Base-by-base conservation (phyloP, 2,888 invertebrate species). In the Drosophila anomalata region DNA sequence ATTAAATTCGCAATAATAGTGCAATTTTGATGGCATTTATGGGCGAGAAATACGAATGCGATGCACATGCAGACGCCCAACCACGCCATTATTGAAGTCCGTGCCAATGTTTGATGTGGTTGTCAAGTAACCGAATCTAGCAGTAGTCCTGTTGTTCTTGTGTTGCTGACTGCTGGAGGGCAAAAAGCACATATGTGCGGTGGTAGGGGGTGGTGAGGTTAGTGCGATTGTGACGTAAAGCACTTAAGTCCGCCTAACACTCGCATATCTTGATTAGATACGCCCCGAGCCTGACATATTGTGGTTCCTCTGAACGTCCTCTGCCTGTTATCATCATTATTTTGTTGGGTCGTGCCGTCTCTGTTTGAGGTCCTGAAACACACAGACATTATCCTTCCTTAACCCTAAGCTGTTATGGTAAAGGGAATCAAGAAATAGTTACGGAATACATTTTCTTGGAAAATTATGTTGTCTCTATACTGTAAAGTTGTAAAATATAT, bases 241-340 rank as follows among this genome's bases (percentile, higher is more conserved):
- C 73, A 69, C 70, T 78, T 80, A 80, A 72, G 74, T 60, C 70
- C 48, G 52, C 55, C 59, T 41, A 59, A 78, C 66, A 70, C 67
- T 68, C 55, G 47, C 51, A 74, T 71, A 74, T 81, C 67, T 76
- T 76, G 82, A 80, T 85, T 80, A 76, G 74, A 72, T 72, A 74
- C 54, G 68, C 76, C 71, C 44, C 57, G 48, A 52, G 79, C 69
- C 17, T 58, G 82, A 67, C 71, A 74, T 54, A 67, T 57, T 52
- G 42, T 57, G 46, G 50, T 39, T 39, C 31, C 39, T 56, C 47
- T 48, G 6, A 36, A n/a, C 20, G 14, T 29, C 41, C 26, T 17
- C 7, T 39, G 22, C 46, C 7, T 44, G 17, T 44, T 17, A 22
- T 14, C 20, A 9, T 24, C 33, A 14, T 17, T 14, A n/a, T 39